A percentile compares a stretch with the other conserved stretches of the same genome.
phyloP scores from a whole-genome alignment of 1,140 invertebrate species.

The Ylistrum balloti region DNA sequence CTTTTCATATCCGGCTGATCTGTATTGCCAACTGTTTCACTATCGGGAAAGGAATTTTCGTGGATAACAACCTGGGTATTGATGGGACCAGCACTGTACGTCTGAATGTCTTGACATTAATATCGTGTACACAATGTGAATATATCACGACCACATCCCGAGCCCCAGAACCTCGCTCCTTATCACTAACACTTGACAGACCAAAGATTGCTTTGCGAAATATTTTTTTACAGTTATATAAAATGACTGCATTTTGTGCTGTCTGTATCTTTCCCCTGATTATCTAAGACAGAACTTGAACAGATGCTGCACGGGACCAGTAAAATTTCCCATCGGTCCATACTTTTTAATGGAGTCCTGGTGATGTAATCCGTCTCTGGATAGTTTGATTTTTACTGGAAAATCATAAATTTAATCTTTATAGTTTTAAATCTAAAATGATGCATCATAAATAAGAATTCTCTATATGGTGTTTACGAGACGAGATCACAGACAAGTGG shows the following conservation, averaged over 20 bases:
- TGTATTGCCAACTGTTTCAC: background rate
- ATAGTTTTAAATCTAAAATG: background rate
- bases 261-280: background rate
- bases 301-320: background rate
- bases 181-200: background rate
- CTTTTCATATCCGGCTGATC: background rate
- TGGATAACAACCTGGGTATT: background rate
- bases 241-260: conserved; percentile 24
- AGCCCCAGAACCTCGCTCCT: background rate
- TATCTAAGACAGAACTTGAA: background rate
- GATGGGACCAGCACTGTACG: background rate
- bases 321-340: background rate
- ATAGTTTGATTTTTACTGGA: background rate
- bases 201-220: background rate
- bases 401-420: background rate
- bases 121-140: background rate
- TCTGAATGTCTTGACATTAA: background rate
- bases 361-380: background rate
- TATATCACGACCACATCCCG: background rate
- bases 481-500: background rate
- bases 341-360: background rate
- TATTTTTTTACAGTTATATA: conserved; percentile 40
- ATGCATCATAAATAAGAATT: background rate
- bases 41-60: background rate
- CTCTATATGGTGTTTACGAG: background rate